Conservation (phyloP, 2,888 invertebrate genomes). For the Plemyria rubiginata region DNA sequence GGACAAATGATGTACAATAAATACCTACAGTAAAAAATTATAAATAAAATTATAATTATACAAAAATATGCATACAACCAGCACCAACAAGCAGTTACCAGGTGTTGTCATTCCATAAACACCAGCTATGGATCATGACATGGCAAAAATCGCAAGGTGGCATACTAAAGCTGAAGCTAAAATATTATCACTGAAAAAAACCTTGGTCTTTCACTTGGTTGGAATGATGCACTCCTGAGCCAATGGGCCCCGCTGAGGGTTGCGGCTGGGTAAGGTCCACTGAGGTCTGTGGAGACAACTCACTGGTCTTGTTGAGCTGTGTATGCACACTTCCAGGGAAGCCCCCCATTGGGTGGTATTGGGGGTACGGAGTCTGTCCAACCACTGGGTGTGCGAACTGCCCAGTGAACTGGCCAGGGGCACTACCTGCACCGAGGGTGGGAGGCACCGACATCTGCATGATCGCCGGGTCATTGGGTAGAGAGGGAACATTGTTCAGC, state of each 20-base stretch:
- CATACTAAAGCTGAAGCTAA: constrained; percentile 65
- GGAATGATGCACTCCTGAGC: constrained; percentile 78
- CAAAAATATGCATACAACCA: constrained; percentile 22
- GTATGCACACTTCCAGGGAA: constrained; percentile 78
- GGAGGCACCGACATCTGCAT: constrained; percentile 94
- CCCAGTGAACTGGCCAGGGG: constrained; percentile 85
- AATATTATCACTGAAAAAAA: constrained; percentile 62
- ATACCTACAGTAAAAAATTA: constrained; percentile 5
- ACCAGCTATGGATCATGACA: constrained; percentile 48
- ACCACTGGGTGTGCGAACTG: constrained; percentile 90
- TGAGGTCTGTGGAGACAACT: constrained; percentile 79
- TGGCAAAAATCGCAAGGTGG: constrained; percentile 77
- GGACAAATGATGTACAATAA: constrained; percentile 1
- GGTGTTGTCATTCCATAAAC: constrained; percentile 26
- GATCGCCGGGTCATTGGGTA: constrained; percentile 99
- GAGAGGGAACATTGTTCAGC: constrained; percentile 92
- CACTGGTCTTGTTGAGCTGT: constrained; percentile 81
- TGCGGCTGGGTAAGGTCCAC: constrained; percentile 72
- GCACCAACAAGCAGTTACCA: constrained; percentile 26
- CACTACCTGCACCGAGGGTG: constrained; percentile 86
- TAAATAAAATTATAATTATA: constrained; percentile 1
- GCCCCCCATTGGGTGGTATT: constrained; percentile 82
- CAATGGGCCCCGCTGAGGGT: constrained; percentile 71
- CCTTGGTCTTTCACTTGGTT: constrained; percentile 86
- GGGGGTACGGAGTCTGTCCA: constrained; percentile 82